Conservation (phyloP, 2,888 invertebrate genomes). For the Dynastes grantii region DNA sequence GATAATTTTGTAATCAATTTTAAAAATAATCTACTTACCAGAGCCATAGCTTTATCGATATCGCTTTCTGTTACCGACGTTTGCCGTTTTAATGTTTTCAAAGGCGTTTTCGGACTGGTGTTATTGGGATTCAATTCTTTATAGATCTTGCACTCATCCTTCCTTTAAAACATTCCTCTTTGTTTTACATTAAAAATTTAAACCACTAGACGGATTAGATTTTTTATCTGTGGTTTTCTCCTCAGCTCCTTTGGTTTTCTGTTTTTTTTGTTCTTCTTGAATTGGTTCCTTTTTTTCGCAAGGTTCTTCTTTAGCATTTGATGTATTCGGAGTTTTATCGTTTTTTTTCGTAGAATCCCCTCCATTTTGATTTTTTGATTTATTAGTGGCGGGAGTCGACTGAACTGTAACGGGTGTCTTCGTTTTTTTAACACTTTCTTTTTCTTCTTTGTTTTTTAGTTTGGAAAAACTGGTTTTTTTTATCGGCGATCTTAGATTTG, state of each 20-base stretch:
- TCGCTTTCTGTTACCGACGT: constrained; percentile 10
- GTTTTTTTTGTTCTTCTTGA: constrained; percentile 30
- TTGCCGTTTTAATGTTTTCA: not conserved
- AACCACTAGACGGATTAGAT: not conserved
- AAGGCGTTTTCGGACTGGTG: constrained; percentile 53
- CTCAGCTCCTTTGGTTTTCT: not conserved
- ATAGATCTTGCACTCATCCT: constrained; percentile 60
- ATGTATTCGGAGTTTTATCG: constrained; percentile 39
- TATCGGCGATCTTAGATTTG: constrained; percentile 60
- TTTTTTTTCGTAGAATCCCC: not conserved
- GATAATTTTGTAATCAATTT: too few relatives aligned
- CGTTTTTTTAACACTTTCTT: constrained; percentile 49
- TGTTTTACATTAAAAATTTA: constrained; percentile 29
- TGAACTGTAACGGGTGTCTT: constrained; percentile 15
- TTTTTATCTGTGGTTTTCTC: constrained; percentile 30
- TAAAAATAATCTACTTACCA: not conserved
- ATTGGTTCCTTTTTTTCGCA: constrained; percentile 48
- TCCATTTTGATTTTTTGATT: too few relatives aligned
- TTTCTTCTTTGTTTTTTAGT: too few relatives aligned
- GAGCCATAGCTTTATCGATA: constrained; percentile 30
- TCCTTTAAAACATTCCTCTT: constrained; percentile 34
- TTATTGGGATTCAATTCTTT: constrained; percentile 64
- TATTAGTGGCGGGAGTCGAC: too few relatives aligned
- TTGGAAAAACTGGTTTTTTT: too few relatives aligned
- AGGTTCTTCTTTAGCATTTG: constrained; percentile 46